Base-by-base conservation (phyloP, 2,113 vertebrate species). In the Edolisoma coerulescens region DNA sequence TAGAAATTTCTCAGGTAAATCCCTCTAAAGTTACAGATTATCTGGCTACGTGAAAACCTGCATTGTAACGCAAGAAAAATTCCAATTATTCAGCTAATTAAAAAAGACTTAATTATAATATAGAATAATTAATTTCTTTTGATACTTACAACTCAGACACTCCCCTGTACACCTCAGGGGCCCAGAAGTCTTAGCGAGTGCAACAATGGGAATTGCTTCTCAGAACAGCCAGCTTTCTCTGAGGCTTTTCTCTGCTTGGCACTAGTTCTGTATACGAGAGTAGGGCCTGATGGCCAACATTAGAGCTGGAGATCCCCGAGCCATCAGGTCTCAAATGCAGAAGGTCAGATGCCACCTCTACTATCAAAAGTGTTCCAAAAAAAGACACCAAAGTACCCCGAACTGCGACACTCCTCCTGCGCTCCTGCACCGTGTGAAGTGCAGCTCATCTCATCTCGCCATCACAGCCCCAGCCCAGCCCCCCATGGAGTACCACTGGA, bases 71-170 rank as follows among this genome's bases (percentile, higher is more conserved):
- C 69, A 88, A 86, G 64, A 90, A 80, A 95, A 93, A 74, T 64
- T 75, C 71, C 87, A 94, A 94, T 96, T 95, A 95, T 88, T 84
- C 93, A 92, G 85, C 88, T 94, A 95, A 96, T 96, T 96, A 87
- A 90, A 96, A 93, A 95, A 64, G 71, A 56, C 60, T 97, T 96
- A 95, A 96, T 97, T 96, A 97, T 94, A 93, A 94, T 94, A 95
- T 44, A 41, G 90, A 96, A 94, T 90, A 97, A 96, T 96, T 96
- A 94, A 96, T 95, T 95, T 92, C 88, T 96, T 96, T 94, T 97
- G 95, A 97, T 96, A 96, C 79, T 96, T 96, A 97, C 90, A 96
- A 96, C 80, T 86, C 83, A 90, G 95, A 77, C 88, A 83, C 90
- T 95, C 92, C 93, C 83, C 71, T 64, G 64, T 78, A 96, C 37